phyloP scores from a whole-genome alignment of 2,888 invertebrate species.

The Heliconius ismenius region DNA sequence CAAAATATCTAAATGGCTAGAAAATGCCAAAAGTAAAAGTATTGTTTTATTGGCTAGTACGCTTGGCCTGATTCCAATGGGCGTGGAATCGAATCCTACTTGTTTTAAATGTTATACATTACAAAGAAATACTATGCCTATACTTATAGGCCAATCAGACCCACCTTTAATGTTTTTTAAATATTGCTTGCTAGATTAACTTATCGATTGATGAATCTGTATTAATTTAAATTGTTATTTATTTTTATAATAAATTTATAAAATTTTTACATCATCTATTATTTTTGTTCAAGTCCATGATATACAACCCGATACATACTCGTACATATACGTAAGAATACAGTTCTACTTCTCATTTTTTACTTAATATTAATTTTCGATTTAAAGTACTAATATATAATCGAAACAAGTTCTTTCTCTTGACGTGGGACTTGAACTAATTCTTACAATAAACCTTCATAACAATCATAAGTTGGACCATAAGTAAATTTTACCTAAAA shows the following conservation, averaged over 20 bases:
- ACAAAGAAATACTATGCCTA: not conserved
- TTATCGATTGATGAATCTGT: too few relatives aligned
- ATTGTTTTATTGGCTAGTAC: slow-evolving; percentile 3
- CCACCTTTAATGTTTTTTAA: not conserved
- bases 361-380: too few relatives aligned
- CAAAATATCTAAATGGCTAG: not conserved
- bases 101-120: not conserved
- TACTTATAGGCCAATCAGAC: not conserved
- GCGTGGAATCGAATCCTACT: slow-evolving; percentile 16
- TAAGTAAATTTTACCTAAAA: not conserved
- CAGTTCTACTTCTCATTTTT: not conserved
- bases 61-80: slow-evolving; percentile 6
- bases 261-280: too few relatives aligned
- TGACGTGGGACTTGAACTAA: not conserved
- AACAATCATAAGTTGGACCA: not conserved
- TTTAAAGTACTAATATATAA: not conserved
- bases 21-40: not conserved
- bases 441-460: not conserved
- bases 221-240: too few relatives aligned
- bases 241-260: too few relatives aligned
- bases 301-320: too few relatives aligned
- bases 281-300: too few relatives aligned
- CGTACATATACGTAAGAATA: not conserved
- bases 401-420: not conserved
- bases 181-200: too few relatives aligned